Base-by-base conservation (phyloP, 2,888 invertebrate species). In the Drosophila lacicola region DNA sequence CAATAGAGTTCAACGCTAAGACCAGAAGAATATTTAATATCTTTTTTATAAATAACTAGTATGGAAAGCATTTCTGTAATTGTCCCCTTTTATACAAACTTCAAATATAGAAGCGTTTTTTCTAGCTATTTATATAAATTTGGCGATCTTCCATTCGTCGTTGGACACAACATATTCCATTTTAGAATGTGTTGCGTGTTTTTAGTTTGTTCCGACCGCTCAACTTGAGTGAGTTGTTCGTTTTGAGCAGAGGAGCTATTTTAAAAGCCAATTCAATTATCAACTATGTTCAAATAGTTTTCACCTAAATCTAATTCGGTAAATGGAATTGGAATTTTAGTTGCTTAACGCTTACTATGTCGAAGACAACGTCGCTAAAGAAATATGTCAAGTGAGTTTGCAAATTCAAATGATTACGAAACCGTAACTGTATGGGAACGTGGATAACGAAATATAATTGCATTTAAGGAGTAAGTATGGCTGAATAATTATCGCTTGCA, bases 221-320 rank as follows among this genome's bases (percentile, higher is more conserved):
- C 87, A 86, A 86, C 87, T 83, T 74, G 86, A 86, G 86, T 83
- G 86, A 83, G 86, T 86, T 86, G 82, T 82, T 77, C 74, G 70
- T 53, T 56, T 39, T 56, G 81, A 82, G 74, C 84, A 77, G 47
- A 70, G 68, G 50, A 64, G 76, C 65, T 54, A 65, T 57, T 70
- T 44, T 5, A 70, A 70, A 74, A 66, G 46, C 64, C 17, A 73
- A 64, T 44, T 54, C 10, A 19, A 69, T 49, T 63, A 63, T 60
- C 41, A 69, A 70, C 63, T 66, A 69, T 77, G 69, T 46, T 56
- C 50, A 72, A 74, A 80, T 68, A 73, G 68, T 41, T 69, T 68
- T 72, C 66, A 72, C 78, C 90, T 89, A 88, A 90, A 83, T 90
- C 89, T 79, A 80, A 82, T 90, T 90, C 90, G 74, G 76, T 85